A percentile compares a stretch with the other conserved stretches of the same genome.
These are phyloP conservation scores for Drosophila kanekoi DNA, from an alignment of 2,888 invertebrate genomes.

Conservation along the genomic window DNA sequence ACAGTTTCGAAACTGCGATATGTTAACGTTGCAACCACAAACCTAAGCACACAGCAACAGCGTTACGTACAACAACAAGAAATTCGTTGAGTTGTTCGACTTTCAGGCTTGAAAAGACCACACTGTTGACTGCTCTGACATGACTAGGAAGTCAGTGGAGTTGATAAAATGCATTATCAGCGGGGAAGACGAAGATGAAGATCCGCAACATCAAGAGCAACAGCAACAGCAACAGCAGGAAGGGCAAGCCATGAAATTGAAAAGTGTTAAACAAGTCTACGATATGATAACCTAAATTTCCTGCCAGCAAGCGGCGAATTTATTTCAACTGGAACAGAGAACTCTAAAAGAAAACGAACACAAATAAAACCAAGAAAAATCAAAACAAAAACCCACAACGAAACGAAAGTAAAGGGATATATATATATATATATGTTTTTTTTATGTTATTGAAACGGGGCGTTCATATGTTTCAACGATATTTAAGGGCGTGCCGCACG, in stretches of 20 bases:
- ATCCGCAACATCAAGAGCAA: constrained; percentile 66
- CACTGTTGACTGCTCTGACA: constrained; percentile 53
- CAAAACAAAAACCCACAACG: constrained; percentile 30
- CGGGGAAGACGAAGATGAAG: constrained; percentile 84
- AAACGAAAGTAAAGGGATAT: constrained; percentile 67
- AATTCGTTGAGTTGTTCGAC: constrained; percentile 17
- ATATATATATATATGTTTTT: constrained; percentile 19
- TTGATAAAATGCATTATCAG: constrained; percentile 83
- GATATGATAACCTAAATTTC: constrained; percentile 80
- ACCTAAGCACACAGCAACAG: constrained; percentile 15
- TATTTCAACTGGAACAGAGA: constrained; percentile 34
- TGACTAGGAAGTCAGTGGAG: constrained; percentile 71
- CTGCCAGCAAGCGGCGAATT: constrained; percentile 43
- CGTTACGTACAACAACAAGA: constrained; percentile 17
- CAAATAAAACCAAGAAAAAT: constrained; percentile 18
- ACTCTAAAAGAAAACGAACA: constrained; percentile 38
- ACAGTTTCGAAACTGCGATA: constrained; percentile 32
- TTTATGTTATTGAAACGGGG: constrained; percentile 35
- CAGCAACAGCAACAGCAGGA: constrained; percentile 43
- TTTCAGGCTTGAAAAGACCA: constrained; percentile 5
- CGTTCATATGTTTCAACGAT: constrained; percentile 72
- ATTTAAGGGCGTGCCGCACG: constrained; percentile 71
- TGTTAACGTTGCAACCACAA: constrained; percentile 33
- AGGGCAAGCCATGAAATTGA: constrained; percentile 60
- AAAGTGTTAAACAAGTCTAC: constrained; percentile 75